Conservation (phyloP, 2,113 vertebrate genomes). For the Corvus moneduloides region DNA sequence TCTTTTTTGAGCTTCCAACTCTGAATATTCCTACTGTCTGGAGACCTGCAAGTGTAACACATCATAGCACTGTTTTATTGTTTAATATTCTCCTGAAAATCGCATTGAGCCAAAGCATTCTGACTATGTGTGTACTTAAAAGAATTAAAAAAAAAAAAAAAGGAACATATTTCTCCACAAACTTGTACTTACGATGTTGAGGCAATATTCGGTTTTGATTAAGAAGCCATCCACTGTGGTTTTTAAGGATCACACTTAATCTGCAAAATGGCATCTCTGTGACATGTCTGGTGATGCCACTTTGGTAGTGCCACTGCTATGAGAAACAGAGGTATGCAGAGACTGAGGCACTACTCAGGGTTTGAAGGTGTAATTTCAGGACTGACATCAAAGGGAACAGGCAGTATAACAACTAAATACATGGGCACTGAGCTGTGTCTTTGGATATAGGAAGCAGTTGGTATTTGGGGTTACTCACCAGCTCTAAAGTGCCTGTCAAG, state of each 20-base stretch:
- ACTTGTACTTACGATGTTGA: neutral
- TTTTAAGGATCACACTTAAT: neutral
- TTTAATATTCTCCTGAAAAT: constrained; percentile 1
- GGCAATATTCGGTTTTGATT: neutral
- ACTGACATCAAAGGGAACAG: neutral
- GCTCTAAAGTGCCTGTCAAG: neutral
- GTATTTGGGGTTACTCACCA: neutral
- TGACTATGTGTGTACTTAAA: neutral
- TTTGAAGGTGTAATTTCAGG: neutral
- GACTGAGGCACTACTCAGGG: neutral
- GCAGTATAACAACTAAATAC: neutral
- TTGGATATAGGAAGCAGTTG: neutral
- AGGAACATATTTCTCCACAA: neutral
- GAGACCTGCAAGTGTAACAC: constrained; percentile 80
- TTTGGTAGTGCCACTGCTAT: neutral
- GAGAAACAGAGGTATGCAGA: neutral
- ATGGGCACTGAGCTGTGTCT: neutral
- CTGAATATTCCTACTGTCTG: constrained; percentile 98
- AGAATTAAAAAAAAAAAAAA: neutral
- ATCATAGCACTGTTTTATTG: constrained; percentile 30
- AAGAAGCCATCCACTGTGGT: neutral
- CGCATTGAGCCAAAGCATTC: neutral
- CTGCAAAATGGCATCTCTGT: neutral
- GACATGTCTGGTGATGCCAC: neutral
- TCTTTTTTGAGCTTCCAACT: constrained; percentile 97